These are phyloP conservation scores for Ferdinandea cuprea DNA, from an alignment of 2,888 invertebrate genomes.

Conservation along the genomic window DNA sequence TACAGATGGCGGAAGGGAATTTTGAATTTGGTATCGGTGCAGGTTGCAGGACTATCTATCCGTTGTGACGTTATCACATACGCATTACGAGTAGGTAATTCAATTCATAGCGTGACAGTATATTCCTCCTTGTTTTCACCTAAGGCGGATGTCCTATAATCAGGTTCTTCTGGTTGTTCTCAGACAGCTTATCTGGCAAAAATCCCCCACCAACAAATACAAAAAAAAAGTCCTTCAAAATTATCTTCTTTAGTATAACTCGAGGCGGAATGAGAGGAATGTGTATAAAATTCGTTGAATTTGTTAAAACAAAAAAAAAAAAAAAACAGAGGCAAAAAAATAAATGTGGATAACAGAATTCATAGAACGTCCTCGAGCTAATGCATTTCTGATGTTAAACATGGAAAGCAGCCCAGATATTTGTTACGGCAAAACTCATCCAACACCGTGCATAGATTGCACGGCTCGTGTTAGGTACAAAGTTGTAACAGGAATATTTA, in stretches of 20 bases:
- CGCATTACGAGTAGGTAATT: constrained; percentile 16
- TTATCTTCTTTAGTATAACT: constrained; percentile 30
- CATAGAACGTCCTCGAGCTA: constrained; percentile 53
- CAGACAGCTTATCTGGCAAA: constrained; percentile 25
- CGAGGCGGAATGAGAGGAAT: constrained; percentile 30
- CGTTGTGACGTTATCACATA: constrained; percentile 43
- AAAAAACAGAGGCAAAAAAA: constrained; percentile 4
- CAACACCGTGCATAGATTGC: constrained; percentile 5
- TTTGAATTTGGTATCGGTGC: too few relatives aligned
- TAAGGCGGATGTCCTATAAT: constrained; percentile 9
- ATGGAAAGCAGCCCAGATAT: constrained; percentile 17
- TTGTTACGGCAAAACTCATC: constrained; percentile 2
- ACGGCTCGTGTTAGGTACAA: not conserved
- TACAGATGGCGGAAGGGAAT: not conserved
- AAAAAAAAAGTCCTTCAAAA: constrained; percentile 15
- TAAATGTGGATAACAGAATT: constrained; percentile 9
- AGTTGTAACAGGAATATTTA: constrained; percentile 3
- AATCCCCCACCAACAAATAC: constrained; percentile 11
- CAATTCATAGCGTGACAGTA: constrained; percentile 27
- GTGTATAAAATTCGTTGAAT: constrained; percentile 47
- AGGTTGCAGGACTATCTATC: constrained; percentile 10
- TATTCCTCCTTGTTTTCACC: constrained; percentile 3
- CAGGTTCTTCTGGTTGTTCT: constrained; percentile 2
- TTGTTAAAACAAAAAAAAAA: not conserved
- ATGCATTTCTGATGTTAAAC: constrained; percentile 70